Percentiles rank a stretch among this genome's conserved stretches.
Evolutionary conservation across 2,888 invertebrate species (phyloP).

Genomic region (Lithophane leautieri): DNA sequence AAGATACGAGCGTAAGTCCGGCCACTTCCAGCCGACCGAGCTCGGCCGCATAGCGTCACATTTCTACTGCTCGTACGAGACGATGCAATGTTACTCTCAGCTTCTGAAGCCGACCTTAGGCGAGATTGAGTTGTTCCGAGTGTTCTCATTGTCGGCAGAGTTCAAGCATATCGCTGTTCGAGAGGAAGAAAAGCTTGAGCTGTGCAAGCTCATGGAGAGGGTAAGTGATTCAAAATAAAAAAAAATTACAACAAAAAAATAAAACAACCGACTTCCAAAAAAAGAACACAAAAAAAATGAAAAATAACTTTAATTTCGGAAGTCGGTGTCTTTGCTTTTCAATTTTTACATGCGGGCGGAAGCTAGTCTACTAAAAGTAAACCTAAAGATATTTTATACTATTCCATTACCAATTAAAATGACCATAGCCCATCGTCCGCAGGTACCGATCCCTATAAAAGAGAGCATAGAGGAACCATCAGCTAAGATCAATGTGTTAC

Average conservation of each 20-base stretch:
- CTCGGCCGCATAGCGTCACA: constrained; percentile 99
- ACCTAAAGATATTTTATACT: background rate
- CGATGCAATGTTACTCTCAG: constrained; percentile 99
- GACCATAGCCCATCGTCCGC: constrained; percentile 72
- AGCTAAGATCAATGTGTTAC: constrained; percentile 98
- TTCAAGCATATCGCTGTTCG: constrained; percentile 98
- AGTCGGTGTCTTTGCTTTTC: no score
- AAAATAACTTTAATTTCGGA: no score
- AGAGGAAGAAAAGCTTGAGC: constrained; percentile 98
- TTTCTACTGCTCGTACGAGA: constrained; percentile 99
- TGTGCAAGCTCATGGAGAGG: constrained; percentile 96
- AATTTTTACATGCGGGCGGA: no score
- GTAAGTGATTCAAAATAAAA: no score
- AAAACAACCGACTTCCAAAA: no score
- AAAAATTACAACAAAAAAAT: no score
- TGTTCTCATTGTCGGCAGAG: constrained; percentile 99
- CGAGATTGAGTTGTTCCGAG: constrained; percentile 98
- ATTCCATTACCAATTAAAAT: background rate
- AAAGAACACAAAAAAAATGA: no score
- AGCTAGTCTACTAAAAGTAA: no score
- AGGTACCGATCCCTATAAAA: constrained; percentile 99
- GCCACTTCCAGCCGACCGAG: constrained; percentile 97
- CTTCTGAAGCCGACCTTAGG: constrained; percentile 98
- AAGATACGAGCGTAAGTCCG: constrained; percentile 98
- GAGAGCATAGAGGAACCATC: constrained; percentile 99